These are phyloP conservation scores for Drosophila ercepeae DNA, from an alignment of 1,140 invertebrate genomes.

Conservation along the genomic window DNA sequence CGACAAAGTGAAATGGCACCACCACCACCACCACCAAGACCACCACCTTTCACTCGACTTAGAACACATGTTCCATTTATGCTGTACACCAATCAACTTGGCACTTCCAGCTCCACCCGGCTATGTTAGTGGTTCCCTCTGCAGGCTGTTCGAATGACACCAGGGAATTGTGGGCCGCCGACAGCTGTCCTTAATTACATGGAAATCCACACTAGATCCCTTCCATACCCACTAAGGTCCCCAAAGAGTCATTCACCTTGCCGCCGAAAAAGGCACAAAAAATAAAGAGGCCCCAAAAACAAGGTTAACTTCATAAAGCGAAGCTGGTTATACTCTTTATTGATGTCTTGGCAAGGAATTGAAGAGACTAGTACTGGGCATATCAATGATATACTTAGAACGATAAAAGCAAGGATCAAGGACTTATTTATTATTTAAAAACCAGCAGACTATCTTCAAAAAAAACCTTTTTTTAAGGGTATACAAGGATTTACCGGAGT, in stretches of 20 bases:
- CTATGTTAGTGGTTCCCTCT: neutral
- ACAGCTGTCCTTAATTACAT: conserved; percentile 76
- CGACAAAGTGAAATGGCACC: conserved; percentile 24
- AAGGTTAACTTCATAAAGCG: neutral
- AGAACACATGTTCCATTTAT: conserved; percentile 64
- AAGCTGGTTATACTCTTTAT: conserved; percentile 7
- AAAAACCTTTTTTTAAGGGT: neutral
- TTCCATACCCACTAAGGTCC: conserved; percentile 19
- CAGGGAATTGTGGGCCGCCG: conserved; percentile 50
- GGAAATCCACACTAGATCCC: conserved; percentile 56
- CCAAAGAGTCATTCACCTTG: conserved; percentile 69
- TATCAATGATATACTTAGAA: no score
- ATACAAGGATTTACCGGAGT: conserved; percentile 5
- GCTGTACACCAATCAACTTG: conserved; percentile 62
- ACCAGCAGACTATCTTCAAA: no score
- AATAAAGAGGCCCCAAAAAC: conserved; percentile 1
- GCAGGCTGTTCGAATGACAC: conserved; percentile 32
- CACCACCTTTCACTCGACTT: conserved; percentile 12
- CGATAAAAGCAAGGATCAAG: no score
- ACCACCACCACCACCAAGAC: conserved; percentile 23
- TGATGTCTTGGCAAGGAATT: neutral
- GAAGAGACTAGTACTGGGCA: neutral
- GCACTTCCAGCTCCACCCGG: conserved; percentile 9
- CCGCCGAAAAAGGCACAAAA: conserved; percentile 29
- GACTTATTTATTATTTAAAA: no score